phyloP scores from a whole-genome alignment of 2,888 invertebrate species.

The Griposia aprilina region DNA sequence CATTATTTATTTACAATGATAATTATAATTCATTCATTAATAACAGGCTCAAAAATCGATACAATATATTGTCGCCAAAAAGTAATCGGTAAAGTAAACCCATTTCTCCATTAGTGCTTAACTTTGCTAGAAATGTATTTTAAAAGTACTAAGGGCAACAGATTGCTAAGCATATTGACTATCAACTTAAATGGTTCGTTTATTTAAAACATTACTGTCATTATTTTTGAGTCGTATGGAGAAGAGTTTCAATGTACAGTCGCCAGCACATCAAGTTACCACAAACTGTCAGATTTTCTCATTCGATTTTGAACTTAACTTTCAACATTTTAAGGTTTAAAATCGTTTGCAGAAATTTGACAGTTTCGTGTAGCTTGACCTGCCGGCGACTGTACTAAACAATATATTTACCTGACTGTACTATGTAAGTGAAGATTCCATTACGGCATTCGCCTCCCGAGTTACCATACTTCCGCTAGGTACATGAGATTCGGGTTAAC shows the following conservation, averaged over 20 bases:
- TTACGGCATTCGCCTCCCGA: not conserved
- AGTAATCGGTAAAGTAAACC: not conserved
- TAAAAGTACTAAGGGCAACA: not conserved
- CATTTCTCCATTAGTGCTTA: not conserved
- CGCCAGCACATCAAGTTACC: too few relatives aligned
- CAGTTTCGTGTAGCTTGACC: too few relatives aligned
- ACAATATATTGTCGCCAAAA: not conserved
- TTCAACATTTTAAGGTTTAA: too few relatives aligned
- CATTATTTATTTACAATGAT: constrained; percentile 42
- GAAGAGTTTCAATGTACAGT: too few relatives aligned
- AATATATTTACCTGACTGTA: not conserved
- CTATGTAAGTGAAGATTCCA: not conserved
- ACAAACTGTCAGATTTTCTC: too few relatives aligned
- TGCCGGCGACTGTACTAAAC: too few relatives aligned
- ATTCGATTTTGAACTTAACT: too few relatives aligned
- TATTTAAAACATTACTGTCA: not conserved
- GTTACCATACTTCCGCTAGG: not conserved
- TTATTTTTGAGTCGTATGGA: too few relatives aligned
- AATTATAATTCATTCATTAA: not conserved
- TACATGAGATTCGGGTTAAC: not conserved
- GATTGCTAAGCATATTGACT: not conserved
- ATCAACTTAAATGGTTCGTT: not conserved
- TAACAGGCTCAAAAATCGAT: constrained; percentile 38
- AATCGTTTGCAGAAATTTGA: too few relatives aligned
- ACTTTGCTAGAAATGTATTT: not conserved